These are phyloP conservation scores for Phenganax stokvisi DNA, from an alignment of 92 coral and sea anemone species.

Conservation along the genomic window DNA sequence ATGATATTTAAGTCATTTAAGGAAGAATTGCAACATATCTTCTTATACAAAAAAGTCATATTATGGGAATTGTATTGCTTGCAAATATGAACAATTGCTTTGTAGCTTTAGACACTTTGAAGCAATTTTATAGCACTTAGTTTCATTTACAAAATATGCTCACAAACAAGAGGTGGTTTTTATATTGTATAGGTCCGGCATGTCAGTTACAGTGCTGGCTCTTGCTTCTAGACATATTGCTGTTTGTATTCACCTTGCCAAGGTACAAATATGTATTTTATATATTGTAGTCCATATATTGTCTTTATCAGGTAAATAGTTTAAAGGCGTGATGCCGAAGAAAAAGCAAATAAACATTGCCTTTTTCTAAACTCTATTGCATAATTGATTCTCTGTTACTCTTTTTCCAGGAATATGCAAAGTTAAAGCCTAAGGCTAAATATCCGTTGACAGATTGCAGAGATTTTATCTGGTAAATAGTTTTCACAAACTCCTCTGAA, in stretches of 20 bases:
- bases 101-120: neutral
- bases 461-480: conserved; percentile 60
- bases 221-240: conserved; percentile 28
- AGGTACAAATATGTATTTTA: conserved; percentile 1
- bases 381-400: neutral
- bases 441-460: conserved; percentile 58
- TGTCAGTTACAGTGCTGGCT: conserved; percentile 27
- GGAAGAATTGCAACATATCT: too few species aligned
- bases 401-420: conserved; percentile 61
- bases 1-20: too few species aligned
- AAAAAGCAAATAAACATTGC: too few species aligned
- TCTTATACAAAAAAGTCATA: neutral
- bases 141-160: too few species aligned
- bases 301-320: too few species aligned
- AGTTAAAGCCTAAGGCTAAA: conserved; percentile 81
- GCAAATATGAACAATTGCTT: neutral
- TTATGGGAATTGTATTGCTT: neutral
- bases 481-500: neutral
- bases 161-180: neutral
- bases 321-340: too few species aligned
- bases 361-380: neutral
- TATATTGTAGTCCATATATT: neutral
- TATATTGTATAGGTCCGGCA: conserved; percentile 17
- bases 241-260: conserved; percentile 21
- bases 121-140: too few species aligned